Base-by-base conservation (phyloP, 2,888 invertebrate genomes). In the Acleris emargana region DNA sequence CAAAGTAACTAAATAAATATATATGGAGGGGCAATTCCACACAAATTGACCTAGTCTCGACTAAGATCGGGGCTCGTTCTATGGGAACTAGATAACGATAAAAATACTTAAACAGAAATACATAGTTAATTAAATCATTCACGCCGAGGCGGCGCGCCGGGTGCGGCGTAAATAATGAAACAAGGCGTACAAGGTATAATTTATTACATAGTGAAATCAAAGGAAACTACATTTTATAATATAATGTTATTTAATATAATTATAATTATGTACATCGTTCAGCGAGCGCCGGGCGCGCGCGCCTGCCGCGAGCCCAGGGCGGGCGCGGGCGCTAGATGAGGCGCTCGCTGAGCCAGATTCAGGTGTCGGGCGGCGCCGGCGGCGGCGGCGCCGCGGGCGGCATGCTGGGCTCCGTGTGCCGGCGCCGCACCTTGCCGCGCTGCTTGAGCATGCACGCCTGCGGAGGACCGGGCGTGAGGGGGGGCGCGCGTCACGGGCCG, bases 361-460 rank as follows among this genome's bases (percentile, higher is more conserved):
- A 94, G 93, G 94, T 94, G 90, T 94, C 94, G 79, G 79, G 83
- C 76, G 79, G 81, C 71, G 79, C 91, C 70, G 86, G 81, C 68
- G 91, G 88, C 64, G 81, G 87, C 74, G 86, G 81, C 71, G 70
- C 86, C 67, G 80, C 72, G 85, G 89, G 87, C 74, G 91, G 87
- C 96, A 96, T 96, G 79, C 95, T 94, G 77, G 96, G 96, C 94
- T 97, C 97, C 78, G 97, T 97, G 94, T 98, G 97, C 87, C 98
- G 96, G 78, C 99, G 95, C 93, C 98, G 98, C 95, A 98, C 98
- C 95, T 99, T 99, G 84, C 95, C 95, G 94, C 97, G 97, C 95
- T 99, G 99, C 96, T 99, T 99, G 94, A 99, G 95, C 99, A 99
- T 99, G 93, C 99, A 99, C 90, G 99, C 99, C 99, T 99, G 94